Conservation (phyloP, 2,113 vertebrate genomes). For the Pampusana beccarii region DNA sequence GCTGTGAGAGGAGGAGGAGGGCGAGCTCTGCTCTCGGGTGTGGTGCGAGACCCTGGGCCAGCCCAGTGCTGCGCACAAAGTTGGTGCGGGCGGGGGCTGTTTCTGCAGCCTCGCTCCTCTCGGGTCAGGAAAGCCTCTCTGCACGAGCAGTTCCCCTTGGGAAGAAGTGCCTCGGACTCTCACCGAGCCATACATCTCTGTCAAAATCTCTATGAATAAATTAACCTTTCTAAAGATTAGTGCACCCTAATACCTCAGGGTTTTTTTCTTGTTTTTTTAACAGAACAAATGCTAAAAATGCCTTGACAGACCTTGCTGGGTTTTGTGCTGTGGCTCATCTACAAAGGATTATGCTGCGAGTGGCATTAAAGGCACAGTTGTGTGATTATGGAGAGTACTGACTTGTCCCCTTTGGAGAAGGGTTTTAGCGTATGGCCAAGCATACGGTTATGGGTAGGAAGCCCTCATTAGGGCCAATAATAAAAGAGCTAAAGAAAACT, state of each 20-base stretch:
- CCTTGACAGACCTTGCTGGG: constrained; percentile 82
- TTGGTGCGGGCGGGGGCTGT: constrained; percentile 45
- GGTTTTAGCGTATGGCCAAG: neutral
- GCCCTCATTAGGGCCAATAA: neutral
- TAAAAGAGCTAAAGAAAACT: neutral
- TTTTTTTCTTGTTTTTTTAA: constrained; percentile 80
- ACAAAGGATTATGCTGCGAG: neutral
- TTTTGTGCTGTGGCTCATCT: constrained; percentile 54
- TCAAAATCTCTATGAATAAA: constrained; percentile 99
- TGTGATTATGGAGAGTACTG: neutral
- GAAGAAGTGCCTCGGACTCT: constrained; percentile 88
- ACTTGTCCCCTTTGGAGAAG: neutral
- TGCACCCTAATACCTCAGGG: constrained; percentile 96
- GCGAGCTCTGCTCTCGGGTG: neutral
- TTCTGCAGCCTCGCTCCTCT: constrained; percentile 59
- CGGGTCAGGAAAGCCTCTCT: constrained; percentile 64
- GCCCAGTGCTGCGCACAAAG: neutral
- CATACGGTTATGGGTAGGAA: rapidly evolving
- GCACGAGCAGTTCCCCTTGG: constrained; percentile 82
- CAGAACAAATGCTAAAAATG: constrained; percentile 87
- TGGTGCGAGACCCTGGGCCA: neutral
- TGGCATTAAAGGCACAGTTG: constrained; percentile 27
- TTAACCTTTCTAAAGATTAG: constrained; percentile 99
- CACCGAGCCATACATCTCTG: constrained; percentile 96
- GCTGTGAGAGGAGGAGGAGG: neutral